phyloP scores from a whole-genome alignment of 2,888 invertebrate species.

The Pollenia labialis region DNA sequence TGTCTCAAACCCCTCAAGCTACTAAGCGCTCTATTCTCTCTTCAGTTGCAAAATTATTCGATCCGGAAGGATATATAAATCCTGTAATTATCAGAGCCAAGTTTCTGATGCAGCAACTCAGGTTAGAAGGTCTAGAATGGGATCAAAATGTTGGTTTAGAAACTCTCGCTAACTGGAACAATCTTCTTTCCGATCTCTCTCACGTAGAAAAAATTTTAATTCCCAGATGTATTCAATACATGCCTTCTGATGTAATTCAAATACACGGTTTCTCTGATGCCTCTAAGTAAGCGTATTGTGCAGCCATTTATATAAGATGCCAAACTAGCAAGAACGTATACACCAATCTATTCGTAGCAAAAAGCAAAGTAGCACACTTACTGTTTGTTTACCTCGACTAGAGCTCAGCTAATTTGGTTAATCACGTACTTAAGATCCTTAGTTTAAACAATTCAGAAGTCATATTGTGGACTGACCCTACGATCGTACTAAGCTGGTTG shows the following conservation, averaged over 20 bases:
- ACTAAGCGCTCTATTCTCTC: neutral
- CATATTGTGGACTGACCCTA: neutral
- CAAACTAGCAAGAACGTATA: neutral
- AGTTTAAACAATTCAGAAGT: neutral
- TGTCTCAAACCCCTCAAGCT: neutral
- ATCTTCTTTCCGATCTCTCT: too few species aligned
- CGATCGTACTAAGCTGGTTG: neutral
- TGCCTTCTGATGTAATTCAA: too few species aligned
- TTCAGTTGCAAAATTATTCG: neutral
- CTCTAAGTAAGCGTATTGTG: neutral
- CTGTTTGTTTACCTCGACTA: neutral
- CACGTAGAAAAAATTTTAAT: too few species aligned
- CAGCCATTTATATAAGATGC: neutral
- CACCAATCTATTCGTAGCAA: neutral
- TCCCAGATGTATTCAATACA: too few species aligned
- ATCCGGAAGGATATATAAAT: neutral
- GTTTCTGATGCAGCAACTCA: neutral
- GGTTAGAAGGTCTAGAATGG: neutral
- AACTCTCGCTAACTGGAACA: too few species aligned
- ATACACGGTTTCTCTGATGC: neutral
- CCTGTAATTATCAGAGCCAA: constrained; percentile 2
- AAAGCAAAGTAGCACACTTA: neutral
- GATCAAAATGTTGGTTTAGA: neutral
- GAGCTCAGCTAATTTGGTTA: neutral
- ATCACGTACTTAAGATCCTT: neutral